Percentiles rank a stretch among this genome's conserved stretches.
phyloP scores from a whole-genome alignment of 2,888 invertebrate species.

The Allacma fusca region DNA sequence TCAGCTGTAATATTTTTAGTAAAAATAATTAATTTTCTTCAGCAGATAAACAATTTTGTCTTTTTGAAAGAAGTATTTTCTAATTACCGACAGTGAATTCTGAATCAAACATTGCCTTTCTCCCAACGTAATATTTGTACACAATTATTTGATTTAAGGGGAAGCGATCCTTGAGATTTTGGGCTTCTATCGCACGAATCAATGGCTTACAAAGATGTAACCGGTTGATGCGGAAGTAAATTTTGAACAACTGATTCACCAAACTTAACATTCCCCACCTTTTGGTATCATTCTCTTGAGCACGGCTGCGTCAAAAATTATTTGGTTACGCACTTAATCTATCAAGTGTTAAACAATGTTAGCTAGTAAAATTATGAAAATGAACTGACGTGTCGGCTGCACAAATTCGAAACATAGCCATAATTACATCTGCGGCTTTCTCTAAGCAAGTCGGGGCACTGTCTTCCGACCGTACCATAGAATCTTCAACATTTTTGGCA shows the following conservation, averaged over 20 bases:
- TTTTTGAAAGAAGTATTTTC: background rate
- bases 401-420: conserved; percentile 93
- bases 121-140: conserved; percentile 95
- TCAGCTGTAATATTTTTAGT: conserved; percentile 73
- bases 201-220: conserved; percentile 90
- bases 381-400: conserved; percentile 81
- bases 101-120: conserved; percentile 98
- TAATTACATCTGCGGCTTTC: conserved; percentile 90
- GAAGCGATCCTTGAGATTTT: conserved; percentile 84
- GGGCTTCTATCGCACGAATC: conserved; percentile 93
- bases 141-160: conserved; percentile 93
- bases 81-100: conserved; percentile 80
- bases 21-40: conserved; percentile 19
- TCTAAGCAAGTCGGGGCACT: conserved; percentile 69
- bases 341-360: too few species aligned
- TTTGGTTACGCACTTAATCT: too few species aligned
- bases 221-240: conserved; percentile 93
- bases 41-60: too few species aligned
- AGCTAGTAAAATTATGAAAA: conserved; percentile 9
- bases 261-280: conserved; percentile 94
- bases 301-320: conserved; percentile 68
- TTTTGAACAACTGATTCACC: conserved; percentile 96
- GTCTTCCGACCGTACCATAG: conserved; percentile 57
- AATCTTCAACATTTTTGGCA: conserved; percentile 71
- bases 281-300: conserved; percentile 90